A percentile compares a stretch with the other conserved stretches of the same genome.
phyloP scores from a whole-genome alignment of 2,888 invertebrate species.

The Mycogona germanica region DNA sequence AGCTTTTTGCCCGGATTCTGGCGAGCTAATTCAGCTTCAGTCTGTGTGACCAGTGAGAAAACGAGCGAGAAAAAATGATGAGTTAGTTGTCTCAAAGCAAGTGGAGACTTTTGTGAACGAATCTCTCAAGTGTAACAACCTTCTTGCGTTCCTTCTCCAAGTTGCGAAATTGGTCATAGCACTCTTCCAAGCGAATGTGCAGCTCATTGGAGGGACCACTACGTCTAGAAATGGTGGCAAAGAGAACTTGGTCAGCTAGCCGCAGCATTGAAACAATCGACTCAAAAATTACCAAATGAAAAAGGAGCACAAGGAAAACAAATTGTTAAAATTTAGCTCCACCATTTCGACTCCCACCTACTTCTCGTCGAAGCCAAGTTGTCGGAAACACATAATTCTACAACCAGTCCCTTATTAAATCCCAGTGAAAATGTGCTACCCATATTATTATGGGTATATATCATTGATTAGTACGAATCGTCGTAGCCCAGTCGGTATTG shows the following conservation, averaged over 20 bases:
- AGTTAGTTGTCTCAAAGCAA: too few species aligned
- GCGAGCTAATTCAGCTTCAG: slow-evolving; percentile 59
- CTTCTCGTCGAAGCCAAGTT: too few species aligned
- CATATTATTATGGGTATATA: too few species aligned
- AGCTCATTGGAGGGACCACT: slow-evolving; percentile 48
- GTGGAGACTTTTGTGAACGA: background rate
- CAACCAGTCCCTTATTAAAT: too few species aligned
- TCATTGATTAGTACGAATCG: too few species aligned
- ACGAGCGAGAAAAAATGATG: too few species aligned
- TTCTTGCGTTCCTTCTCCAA: slow-evolving; percentile 67
- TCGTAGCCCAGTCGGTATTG: too few species aligned
- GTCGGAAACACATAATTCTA: too few species aligned
- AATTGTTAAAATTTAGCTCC: background rate
- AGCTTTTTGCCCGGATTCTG: slow-evolving; percentile 66
- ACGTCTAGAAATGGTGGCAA: slow-evolving; percentile 34
- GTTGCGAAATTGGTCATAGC: slow-evolving; percentile 65
- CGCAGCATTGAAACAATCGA: too few species aligned
- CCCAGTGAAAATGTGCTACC: too few species aligned
- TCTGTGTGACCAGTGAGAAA: slow-evolving; percentile 33
- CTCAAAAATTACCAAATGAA: background rate
- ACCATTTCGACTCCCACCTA: background rate
- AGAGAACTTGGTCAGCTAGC: too few species aligned
- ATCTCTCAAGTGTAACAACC: slow-evolving; percentile 25
- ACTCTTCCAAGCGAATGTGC: slow-evolving; percentile 58
- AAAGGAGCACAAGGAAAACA: background rate